These are phyloP conservation scores for Megaceryle maxima DNA, from an alignment of 2,113 vertebrate genomes.

Conservation along the genomic window DNA sequence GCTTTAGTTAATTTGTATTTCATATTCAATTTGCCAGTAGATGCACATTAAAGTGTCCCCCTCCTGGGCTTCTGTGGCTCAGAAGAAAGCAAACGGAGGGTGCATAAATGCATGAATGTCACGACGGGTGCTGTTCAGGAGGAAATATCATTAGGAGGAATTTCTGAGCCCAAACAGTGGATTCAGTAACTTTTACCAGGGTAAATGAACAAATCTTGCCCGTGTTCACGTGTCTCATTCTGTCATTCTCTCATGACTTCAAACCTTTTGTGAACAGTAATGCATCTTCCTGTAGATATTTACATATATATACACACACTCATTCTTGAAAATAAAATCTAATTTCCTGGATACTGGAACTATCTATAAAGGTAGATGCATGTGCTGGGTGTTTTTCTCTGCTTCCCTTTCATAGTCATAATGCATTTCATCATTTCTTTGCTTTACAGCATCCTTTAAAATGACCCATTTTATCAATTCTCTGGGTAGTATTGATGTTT, in stretches of 20 bases:
- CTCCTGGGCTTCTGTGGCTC: not conserved
- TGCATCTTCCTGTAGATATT: constrained; percentile 2
- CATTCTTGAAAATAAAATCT: constrained; percentile 40
- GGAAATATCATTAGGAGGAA: not conserved
- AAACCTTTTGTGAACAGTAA: not conserved
- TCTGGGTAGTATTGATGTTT: constrained; percentile 76
- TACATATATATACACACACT: not conserved
- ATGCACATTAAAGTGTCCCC: not conserved
- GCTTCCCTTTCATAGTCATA: constrained; percentile 42
- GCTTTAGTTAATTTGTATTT: constrained; percentile 7
- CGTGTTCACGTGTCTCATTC: not conserved
- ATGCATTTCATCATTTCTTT: constrained; percentile 70
- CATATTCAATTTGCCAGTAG: not conserved
- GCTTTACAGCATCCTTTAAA: constrained; percentile 72
- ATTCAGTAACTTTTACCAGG: not conserved
- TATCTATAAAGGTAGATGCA: not conserved
- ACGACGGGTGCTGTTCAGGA: accelerated
- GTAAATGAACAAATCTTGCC: not conserved
- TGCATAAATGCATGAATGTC: not conserved
- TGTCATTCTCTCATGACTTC: not conserved
- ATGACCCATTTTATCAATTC: constrained; percentile 74
- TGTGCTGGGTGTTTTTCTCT: not conserved
- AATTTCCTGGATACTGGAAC: constrained; percentile 56
- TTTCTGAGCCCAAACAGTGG: not conserved
- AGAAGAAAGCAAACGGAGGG: not conserved